Conservation (phyloP, 1,140 invertebrate genomes). For the Drosophila asahinai region DNA sequence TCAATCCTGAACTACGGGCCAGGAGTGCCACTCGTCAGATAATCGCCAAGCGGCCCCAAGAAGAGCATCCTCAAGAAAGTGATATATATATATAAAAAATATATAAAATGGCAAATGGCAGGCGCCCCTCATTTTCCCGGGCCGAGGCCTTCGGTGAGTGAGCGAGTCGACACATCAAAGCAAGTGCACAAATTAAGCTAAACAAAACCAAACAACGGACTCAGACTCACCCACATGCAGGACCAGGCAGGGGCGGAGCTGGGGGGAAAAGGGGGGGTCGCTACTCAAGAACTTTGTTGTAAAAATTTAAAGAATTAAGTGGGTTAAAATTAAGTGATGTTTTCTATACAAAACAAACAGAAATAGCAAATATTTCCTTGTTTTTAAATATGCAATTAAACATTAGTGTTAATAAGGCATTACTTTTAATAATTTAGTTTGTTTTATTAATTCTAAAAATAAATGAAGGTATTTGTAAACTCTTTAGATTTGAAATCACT, state of each 20-base stretch:
- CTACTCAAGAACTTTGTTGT: not conserved
- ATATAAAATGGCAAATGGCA: constrained; percentile 39
- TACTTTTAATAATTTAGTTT: too few relatives aligned
- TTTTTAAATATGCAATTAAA: too few relatives aligned
- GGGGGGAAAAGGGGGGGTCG: not conserved
- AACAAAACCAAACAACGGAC: constrained; percentile 71
- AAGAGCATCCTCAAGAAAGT: constrained; percentile 44
- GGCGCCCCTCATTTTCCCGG: constrained; percentile 10
- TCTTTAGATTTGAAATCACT: too few relatives aligned
- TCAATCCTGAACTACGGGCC: constrained; percentile 32
- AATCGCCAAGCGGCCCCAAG: constrained; percentile 50
- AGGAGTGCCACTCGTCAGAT: constrained; percentile 49
- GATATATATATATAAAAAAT: constrained; percentile 17
- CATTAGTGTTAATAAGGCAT: not conserved
- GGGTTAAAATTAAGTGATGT: not conserved
- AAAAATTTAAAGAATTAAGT: not conserved
- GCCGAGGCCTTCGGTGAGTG: constrained; percentile 14
- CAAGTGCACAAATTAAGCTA: constrained; percentile 80
- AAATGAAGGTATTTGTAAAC: too few relatives aligned
- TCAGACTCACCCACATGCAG: constrained; percentile 28
- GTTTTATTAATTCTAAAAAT: too few relatives aligned
- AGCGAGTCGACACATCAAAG: constrained; percentile 74
- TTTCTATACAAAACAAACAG: not conserved
- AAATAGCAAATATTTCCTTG: too few relatives aligned
- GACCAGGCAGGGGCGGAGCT: constrained; percentile 6